Evolutionary conservation across 2,888 invertebrate species (phyloP).

Genomic region (Aporophyla nigra): DNA sequence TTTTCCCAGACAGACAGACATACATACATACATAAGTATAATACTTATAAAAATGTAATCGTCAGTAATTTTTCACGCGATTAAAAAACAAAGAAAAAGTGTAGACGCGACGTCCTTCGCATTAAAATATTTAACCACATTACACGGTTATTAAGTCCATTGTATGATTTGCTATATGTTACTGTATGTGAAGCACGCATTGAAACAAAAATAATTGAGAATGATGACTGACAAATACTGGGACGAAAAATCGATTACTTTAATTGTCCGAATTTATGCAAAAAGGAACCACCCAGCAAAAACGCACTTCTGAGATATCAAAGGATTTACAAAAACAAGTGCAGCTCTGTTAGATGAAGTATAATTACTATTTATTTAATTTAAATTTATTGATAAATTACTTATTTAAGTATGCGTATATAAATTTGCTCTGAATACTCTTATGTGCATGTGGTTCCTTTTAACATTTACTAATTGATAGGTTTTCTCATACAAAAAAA

Average conservation of each 20-base stretch:
- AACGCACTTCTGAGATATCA: no score
- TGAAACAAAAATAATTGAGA: slow-evolving; percentile 42
- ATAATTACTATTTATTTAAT: no score
- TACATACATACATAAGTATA: neutral
- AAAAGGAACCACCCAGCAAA: no score
- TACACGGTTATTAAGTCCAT: slow-evolving; percentile 41
- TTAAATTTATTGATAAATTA: no score
- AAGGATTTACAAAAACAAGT: no score
- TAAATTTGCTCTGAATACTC: no score
- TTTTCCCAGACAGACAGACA: neutral
- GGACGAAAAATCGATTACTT: slow-evolving; percentile 39
- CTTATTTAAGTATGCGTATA: no score
- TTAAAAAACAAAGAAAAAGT: slow-evolving; percentile 30
- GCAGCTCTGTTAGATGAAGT: no score
- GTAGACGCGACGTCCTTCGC: slow-evolving; percentile 8
- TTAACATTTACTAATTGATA: no score
- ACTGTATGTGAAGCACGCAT: slow-evolving; percentile 7
- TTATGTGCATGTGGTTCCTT: no score
- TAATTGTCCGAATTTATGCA: no score
- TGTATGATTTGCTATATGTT: slow-evolving; percentile 34
- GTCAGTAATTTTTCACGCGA: slow-evolving; percentile 13
- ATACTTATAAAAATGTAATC: neutral
- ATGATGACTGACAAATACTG: neutral
- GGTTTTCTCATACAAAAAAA: no score
- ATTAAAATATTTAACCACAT: slow-evolving; percentile 57